Conservation (phyloP, 2,113 vertebrate genomes). For the Electrona antarctica region DNA sequence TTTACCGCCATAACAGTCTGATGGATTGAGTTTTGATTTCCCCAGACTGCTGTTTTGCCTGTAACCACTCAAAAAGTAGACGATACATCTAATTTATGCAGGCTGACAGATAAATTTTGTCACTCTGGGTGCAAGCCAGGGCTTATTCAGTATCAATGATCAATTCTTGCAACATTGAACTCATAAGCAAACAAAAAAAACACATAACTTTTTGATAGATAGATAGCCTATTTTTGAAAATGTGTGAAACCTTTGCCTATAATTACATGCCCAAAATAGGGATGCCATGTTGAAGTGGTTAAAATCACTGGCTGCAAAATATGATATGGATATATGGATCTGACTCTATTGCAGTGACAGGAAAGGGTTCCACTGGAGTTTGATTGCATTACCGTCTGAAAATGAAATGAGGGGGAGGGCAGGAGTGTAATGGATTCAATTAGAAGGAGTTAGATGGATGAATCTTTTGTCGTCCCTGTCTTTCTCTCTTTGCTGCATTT, state of each 20-base stretch:
- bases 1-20: neutral
- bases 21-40: constrained; percentile 19
- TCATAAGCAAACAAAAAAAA: no score
- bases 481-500: constrained; percentile 23
- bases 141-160: neutral
- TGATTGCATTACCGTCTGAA: constrained; percentile 56
- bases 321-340: no score
- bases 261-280: no score
- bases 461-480: constrained; percentile 7
- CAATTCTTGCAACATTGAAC: no score
- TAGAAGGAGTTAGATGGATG: constrained; percentile 20
- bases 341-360: no score
- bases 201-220: no score
- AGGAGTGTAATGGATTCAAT: constrained; percentile 51
- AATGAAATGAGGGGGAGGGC: constrained; percentile 51
- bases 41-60: constrained; percentile 16
- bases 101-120: constrained; percentile 13
- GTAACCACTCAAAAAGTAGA: constrained; percentile 18
- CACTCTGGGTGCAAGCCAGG: neutral
- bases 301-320: no score
- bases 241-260: no score
- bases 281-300: no score
- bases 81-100: constrained; percentile 28
- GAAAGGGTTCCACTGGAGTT: constrained; percentile 35
- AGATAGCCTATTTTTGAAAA: no score